These are phyloP conservation scores for Lithophane socia DNA, from an alignment of 2,888 invertebrate genomes.

Conservation along the genomic window DNA sequence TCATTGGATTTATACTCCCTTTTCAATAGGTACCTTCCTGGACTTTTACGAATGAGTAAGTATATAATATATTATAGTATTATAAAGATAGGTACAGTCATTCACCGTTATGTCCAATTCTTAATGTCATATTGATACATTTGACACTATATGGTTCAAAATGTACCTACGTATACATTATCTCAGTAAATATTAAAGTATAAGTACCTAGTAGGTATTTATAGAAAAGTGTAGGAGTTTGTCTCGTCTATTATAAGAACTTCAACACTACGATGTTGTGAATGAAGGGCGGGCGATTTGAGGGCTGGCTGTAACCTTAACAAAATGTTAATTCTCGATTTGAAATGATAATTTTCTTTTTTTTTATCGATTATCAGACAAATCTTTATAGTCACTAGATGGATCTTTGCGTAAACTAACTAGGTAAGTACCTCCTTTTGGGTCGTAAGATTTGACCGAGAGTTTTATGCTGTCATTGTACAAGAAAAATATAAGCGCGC, in stretches of 20 bases:
- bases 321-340: neutral
- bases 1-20: neutral
- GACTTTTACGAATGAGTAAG: neutral
- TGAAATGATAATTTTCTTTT: too few relatives aligned
- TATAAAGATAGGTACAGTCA: too few relatives aligned
- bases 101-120: too few relatives aligned
- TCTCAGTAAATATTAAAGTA: too few relatives aligned
- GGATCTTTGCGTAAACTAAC: neutral
- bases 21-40: neutral
- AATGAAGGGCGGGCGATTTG: neutral
- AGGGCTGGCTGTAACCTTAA: neutral
- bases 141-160: neutral
- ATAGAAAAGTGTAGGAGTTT: neutral
- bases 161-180: too few relatives aligned
- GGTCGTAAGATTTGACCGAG: neutral
- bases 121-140: neutral
- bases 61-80: too few relatives aligned
- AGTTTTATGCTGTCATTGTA: too few relatives aligned
- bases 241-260: neutral
- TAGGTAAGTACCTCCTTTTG: neutral
- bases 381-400: neutral
- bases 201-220: neutral
- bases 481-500: too few relatives aligned
- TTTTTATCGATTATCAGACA: neutral
- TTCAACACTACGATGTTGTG: constrained; percentile 9